Base-by-base conservation (phyloP, 2,113 vertebrate species). In the Barbus barbus region DNA sequence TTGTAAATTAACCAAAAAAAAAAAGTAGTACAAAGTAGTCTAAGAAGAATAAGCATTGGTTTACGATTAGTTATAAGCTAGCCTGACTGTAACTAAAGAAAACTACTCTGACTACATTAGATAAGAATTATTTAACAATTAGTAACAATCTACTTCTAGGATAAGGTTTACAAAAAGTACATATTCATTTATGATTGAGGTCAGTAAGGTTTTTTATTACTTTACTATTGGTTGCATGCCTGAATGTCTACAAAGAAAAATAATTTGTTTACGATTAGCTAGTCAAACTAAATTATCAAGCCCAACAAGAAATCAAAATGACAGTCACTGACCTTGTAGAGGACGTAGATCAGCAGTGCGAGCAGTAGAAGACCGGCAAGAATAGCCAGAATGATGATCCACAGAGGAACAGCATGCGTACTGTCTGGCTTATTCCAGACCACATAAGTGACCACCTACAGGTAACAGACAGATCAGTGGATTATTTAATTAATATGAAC, bases 351-450 rank as follows among this genome's bases (percentile, higher is more conserved):
- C 86, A 98, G 96, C 3, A 98, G 91, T 11, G 95, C 96, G 4
- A 98, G 93, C 18, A 98, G 95, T 83, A 98, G 88, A 38, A 98
- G 94, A 53, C 97, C 97, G n/a, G 95, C 92, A 72, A 98, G 91
- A 84, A 98, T 95, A 81, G 97, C 95, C 81, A 98, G 89, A 84
- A 97, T 96, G 78, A 98, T 97, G 85, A 97, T 97, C 97, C 97
- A 98, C 56, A 97, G 89, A 0, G 97, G 96, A 72, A 96, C 96
- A 0, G 94, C 92, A 14, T 95, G 94, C 84, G 94, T 94, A 9
- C 94, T 94, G 60, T 96, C 96, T 0, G 95, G 93, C 84, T 96
- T 97, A 86, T 92, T 95, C 96, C 97, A 98, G 41, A 96, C 93
- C 83, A 98, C 89, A 0, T 92, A 91, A 0, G 95, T 97, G 89